Base-by-base conservation (phyloP, 2,113 vertebrate species). In the Ellobius talpinus region DNA sequence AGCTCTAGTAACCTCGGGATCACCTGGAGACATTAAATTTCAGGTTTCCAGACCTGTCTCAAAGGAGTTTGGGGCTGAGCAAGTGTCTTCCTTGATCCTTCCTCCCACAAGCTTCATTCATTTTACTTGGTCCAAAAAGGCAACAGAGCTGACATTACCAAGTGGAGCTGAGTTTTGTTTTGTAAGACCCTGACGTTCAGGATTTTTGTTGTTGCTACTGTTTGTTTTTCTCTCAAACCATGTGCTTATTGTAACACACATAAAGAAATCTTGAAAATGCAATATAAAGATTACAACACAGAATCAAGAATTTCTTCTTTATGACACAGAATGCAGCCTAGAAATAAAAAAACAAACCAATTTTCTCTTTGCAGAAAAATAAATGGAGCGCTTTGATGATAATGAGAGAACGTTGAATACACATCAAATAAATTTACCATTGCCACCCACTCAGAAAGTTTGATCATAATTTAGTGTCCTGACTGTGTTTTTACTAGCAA, bases 181-280 rank as follows among this genome's bases (percentile, higher is more conserved):
- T 47, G 33, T 26, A 3, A 81, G 16, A 81, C n/a, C 2, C 42
- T 87, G 6, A 73, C 42, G 21, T 78, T 82, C n/a, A 13, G 10
- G n/a, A 2, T 31, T 65, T 70, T 50, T 47, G 68, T 88, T 70
- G 31, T 68, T 68, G 33, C 24, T 66, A 29, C 33, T 26, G 52
- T 77, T 29, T 84, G 36, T 63, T 84, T 84, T 81, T n/a, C 19
- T n/a, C 52, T 24, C 99, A 99, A 99, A 99, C 99, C 98, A 99
- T 99, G 99, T 99, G 99, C 99, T 99, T 99, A 99, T 99, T 99
- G 99, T 99, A 98, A 98, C 99, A 99, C 98, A 99, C 98, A 99
- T 98, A 98, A 98, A 98, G 99, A 98, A 99, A 99, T 98, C 98
- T 99, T 99, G 99, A 98, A 98, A 99, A 98, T 97, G 98, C 97